A percentile compares a stretch with the other conserved stretches of the same genome.
Conservation (phyloP, 2,797 vertebrate species). For the Crypturellus tataupa region DNA sequence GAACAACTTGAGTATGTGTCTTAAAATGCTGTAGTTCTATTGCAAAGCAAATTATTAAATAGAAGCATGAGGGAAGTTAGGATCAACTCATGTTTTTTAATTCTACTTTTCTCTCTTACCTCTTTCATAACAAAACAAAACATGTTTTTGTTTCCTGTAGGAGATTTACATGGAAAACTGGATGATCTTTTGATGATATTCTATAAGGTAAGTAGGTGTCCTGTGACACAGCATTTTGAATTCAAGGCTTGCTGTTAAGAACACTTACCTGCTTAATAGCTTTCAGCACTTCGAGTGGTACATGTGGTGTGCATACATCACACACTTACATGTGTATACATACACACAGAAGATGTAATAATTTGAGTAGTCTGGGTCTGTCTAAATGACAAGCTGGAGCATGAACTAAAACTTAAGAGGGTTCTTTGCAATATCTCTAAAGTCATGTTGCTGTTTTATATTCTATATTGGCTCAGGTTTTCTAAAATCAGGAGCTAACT, state of each 20-base stretch:
- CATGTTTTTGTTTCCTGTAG: constrained; percentile 76
- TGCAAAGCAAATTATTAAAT: background rate
- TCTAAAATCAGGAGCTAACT: background rate
- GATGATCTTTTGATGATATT: constrained; percentile 97
- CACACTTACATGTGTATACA: background rate
- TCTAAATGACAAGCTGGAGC: background rate
- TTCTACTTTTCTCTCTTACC: background rate
- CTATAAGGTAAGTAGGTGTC: constrained; percentile 89
- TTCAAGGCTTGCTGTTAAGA: background rate
- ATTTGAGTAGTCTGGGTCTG: background rate
- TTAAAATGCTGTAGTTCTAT: background rate
- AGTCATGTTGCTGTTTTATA: background rate
- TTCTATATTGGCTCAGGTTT: background rate
- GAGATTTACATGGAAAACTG: constrained; percentile 94
- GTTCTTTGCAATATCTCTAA: background rate
- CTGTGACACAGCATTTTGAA: background rate
- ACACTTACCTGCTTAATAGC: background rate
- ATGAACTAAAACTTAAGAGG: background rate
- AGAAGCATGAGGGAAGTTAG: background rate
- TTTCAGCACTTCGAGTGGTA: background rate
- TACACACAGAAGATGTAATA: background rate
- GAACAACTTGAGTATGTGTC: background rate
- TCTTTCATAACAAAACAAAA: background rate
- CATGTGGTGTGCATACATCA: background rate
- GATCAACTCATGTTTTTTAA: background rate